Base-by-base conservation (phyloP, 2,113 vertebrate genomes). In the Corvus hawaiiensis region DNA sequence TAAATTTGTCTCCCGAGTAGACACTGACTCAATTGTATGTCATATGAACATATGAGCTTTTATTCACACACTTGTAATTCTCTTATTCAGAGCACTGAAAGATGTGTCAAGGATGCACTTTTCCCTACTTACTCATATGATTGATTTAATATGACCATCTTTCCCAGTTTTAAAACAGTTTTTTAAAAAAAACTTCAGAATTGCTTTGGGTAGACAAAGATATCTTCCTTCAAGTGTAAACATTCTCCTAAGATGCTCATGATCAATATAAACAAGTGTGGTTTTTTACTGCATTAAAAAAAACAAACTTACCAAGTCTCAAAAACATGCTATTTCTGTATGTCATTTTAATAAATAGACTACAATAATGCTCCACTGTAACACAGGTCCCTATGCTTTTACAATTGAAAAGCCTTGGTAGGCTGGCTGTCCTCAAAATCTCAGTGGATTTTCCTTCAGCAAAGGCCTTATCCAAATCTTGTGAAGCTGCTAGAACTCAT, bases 401-500 rank as follows among this genome's bases (percentile, higher is more conserved):
- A 75, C 91, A 94, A 96, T 27, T 43, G 54, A 93, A 87, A 96
- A 75, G 32, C 67, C 87, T 61, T 86, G 41, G 43, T 66, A 75
- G n/a, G 28, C 90, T 94, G 85, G 63, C 43, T 58, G 81, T 84
- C 48, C 64, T 87, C 55, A 78, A 78, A 78, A 71, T n/a, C 64
- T 84, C 87, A 83, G 75, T 73, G 54, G 37, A 81, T 90, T 97
- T 97, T 78, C 46, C 75, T 91, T 95, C 52, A 54, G 55, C 62
- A 87, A 90, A 69, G 74, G 32, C 49, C 41, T 88, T 89, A 44
- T 89, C 82, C 92, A 92, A 96, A 84, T 79, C 89, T 94, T 93
- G 69, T 11, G 35, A 95, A 91, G 78, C 95, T 94, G 83, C 80
- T 92, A 87, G 88, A 94, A 97, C 78, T 96, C 93, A 69, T 61